phyloP scores from a whole-genome alignment of 2,888 invertebrate genomes.

The Chrysolina americana region DNA sequence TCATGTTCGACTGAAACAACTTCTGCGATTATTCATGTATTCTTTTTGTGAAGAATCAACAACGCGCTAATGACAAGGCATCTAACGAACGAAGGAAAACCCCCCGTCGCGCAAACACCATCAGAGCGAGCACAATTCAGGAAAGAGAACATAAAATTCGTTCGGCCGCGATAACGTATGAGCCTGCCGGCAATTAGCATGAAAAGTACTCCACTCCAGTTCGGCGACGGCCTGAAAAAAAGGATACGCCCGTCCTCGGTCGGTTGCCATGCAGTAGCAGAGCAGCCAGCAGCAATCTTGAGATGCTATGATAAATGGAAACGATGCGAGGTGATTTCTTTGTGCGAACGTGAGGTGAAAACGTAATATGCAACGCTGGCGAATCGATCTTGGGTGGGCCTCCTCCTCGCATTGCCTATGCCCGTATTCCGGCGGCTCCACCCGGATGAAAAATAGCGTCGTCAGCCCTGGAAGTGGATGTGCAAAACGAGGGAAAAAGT shows the following conservation, averaged over 20 bases:
- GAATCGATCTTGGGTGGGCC: slow-evolving; percentile 60
- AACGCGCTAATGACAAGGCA: not conserved
- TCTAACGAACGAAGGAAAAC: not conserved
- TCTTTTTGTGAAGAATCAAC: not conserved
- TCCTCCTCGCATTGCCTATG: slow-evolving; percentile 12
- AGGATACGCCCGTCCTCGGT: slow-evolving; percentile 33
- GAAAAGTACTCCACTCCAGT: slow-evolving; percentile 14
- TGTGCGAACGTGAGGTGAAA: slow-evolving; percentile 66
- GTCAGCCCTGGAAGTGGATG: slow-evolving; percentile 55
- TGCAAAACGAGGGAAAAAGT: slow-evolving; percentile 64
- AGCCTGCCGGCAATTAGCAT: slow-evolving; percentile 17
- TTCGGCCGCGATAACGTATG: slow-evolving; percentile 14
- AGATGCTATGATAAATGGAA: slow-evolving; percentile 64
- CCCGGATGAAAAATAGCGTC: slow-evolving; percentile 68
- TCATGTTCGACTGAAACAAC: too few relatives aligned
- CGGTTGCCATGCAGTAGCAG: slow-evolving; percentile 48
- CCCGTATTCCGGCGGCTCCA: slow-evolving; percentile 65
- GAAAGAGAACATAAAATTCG: slow-evolving; percentile 11
- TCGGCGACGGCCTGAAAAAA: slow-evolving; percentile 19
- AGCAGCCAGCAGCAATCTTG: slow-evolving; percentile 46
- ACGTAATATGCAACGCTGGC: slow-evolving; percentile 60
- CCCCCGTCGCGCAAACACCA: not conserved
- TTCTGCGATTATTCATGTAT: not conserved
- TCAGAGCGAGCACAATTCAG: not conserved
- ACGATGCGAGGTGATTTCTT: slow-evolving; percentile 66